Base-by-base conservation (phyloP, 1,140 invertebrate species). In the Mercenaria mercenaria region DNA sequence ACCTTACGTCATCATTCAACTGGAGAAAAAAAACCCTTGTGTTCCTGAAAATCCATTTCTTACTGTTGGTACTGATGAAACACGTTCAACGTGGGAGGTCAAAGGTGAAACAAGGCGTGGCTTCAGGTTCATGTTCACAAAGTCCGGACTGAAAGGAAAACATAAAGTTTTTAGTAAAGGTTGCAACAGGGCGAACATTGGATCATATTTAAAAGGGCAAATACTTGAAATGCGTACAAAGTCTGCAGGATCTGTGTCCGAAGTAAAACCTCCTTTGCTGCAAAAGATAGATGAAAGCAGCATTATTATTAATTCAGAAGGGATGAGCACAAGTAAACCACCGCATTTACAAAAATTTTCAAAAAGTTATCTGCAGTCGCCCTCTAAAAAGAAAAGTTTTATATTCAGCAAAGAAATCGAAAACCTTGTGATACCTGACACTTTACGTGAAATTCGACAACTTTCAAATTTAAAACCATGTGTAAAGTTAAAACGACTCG, bases 51-150 rank as follows among this genome's bases (percentile, higher is more conserved):
- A 43, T 26, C 81, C 81, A 43, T 52, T 83, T 47, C 50, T 83
- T 13, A 37, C 81, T 43, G 41, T 67, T 18, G 61, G n/a, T 29
- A n/a, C 59, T 64, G 26, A 64, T 61, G 56, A 26, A 8, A 32
- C 18, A 8, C 32, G 39, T 41, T 67, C 56, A 41, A 50, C 56
- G 20, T 67, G 56, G 61, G 81, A 83, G 29, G 81, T 83, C 37
- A 83, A 64, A 43, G 81, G 81, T 41, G 81, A 83, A 83, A 83
- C 81, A 1, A 83, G 81, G 34, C 56, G 81, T 43, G 81, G 81
- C 2, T 83, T 83, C 34, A 47, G 81, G 29, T 83, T 83, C 26
- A 83, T 69, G 39, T 67, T 67, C 29, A 41, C 56, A 1, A 83
- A 83, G 34, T 69, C 81, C 6, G 61, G 81, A 34, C 47, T 80